Conservation (phyloP, 2,888 invertebrate genomes). For the Resseliella maxima region DNA sequence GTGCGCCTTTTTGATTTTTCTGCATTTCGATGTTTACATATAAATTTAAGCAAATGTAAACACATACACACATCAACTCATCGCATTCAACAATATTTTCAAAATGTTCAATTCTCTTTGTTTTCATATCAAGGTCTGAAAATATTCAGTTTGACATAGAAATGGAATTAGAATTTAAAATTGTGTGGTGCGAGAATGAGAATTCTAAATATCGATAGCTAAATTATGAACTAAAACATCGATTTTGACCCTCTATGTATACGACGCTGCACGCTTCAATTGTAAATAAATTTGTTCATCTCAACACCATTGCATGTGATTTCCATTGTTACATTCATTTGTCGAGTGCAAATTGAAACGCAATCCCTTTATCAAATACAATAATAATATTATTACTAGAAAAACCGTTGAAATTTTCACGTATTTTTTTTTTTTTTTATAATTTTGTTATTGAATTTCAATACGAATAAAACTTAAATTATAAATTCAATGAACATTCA, state of each 20-base stretch:
- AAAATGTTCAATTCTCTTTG: background rate
- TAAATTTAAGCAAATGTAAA: conserved; percentile 39
- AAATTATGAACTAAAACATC: background rate
- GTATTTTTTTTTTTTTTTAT: background rate
- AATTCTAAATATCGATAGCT: background rate
- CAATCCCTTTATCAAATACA: background rate
- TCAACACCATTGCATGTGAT: background rate
- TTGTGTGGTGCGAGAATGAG: too few relatives aligned
- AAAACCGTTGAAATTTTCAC: background rate
- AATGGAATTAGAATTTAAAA: background rate
- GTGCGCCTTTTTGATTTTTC: background rate
- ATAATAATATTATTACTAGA: background rate
- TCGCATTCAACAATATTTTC: background rate
- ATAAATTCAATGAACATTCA: background rate
- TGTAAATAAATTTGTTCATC: background rate
- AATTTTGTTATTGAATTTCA: background rate
- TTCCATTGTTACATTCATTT: background rate
- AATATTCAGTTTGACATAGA: background rate
- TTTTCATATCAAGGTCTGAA: background rate
- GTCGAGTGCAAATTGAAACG: background rate
- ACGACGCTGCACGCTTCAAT: background rate
- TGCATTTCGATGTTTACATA: conserved; percentile 17
- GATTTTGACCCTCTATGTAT: background rate
- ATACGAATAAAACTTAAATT: background rate
- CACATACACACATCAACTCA: background rate